Base-by-base conservation (phyloP, 2,888 invertebrate genomes). In the Temnothorax rugatulus region DNA sequence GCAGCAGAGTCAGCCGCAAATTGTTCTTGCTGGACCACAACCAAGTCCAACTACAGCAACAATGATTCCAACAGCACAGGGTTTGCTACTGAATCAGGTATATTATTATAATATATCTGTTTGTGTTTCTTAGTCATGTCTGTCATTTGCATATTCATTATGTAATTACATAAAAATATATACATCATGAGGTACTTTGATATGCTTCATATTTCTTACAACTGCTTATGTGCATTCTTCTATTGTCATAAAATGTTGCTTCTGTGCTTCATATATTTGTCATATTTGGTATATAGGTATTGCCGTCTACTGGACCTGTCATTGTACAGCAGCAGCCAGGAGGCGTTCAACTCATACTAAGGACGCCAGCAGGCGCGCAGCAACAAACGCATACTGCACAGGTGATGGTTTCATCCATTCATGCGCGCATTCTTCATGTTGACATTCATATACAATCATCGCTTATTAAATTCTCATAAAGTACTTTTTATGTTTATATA, bases 341-440 rank as follows among this genome's bases (percentile, higher is more conserved):
- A 90, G 97, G 97, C 68, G 97, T 97, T 81, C 97, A 97, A 93
- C 96, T 97, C 87, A 97, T 97, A 89, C 95, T 97, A 89, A 95
- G 97, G 90, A 97, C 97, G 83, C 96, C 97, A 82, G 95, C 96
- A 82, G 94, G 93, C 90, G 92, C 94, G 86, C 95, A 95, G 90
- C 95, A 95, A 92, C 95, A 95, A 94, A 94, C 95, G 85, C 95
- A 95, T 92, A 94, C 95, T 89, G 94, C 95, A 94, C 95, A 95
- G 95, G 95, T 95, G 94, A 95, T 91, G 94, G 95, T 95, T 92
- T 93, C 93, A 94, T 92, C 89, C 90, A 91, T 90, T 91, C 90
- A 86, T 84, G 61, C 90, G 91, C 87, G 84, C 90, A 89, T 90
- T n/a, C 76, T 74, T 85, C 74, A 85, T 69, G 61, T 83, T 84